phyloP scores from a whole-genome alignment of 2,113 vertebrate genomes.

The Irena cyanogastra region DNA sequence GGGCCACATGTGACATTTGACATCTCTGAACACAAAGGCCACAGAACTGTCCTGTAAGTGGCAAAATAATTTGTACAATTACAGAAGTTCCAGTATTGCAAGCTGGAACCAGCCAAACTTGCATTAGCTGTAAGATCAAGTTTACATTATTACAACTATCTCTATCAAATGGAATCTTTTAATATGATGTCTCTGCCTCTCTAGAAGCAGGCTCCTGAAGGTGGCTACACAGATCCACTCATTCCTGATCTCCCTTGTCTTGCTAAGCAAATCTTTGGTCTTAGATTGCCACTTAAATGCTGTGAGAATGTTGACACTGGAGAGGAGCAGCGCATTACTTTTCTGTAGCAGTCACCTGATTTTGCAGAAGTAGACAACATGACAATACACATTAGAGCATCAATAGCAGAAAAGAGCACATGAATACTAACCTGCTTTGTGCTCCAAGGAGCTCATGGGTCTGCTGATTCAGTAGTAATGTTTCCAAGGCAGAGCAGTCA shows the following conservation, averaged over 20 bases:
- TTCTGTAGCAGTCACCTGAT: background rate
- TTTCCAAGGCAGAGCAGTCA: background rate
- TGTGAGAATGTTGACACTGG: background rate
- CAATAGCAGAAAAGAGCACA: background rate
- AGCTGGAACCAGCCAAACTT: background rate
- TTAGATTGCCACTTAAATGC: background rate
- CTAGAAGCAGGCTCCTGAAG: background rate
- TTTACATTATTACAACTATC: background rate
- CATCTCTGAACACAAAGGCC: background rate
- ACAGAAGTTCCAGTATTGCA: background rate
- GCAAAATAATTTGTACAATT: background rate
- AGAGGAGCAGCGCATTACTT: background rate
- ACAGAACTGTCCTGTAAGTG: background rate
- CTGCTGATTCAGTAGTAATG: background rate
- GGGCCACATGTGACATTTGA: background rate
- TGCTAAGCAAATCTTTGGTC: background rate
- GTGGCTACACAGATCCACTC: background rate
- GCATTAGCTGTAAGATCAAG: background rate
- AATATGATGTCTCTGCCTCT: background rate
- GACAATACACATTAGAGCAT: background rate
- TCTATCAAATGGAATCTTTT: background rate
- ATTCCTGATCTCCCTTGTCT: background rate
- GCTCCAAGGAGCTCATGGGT: background rate
- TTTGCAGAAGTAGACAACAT: background rate
- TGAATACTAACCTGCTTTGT: background rate